phyloP scores from a whole-genome alignment of 2,888 invertebrate genomes.

The Lagria hirta region DNA sequence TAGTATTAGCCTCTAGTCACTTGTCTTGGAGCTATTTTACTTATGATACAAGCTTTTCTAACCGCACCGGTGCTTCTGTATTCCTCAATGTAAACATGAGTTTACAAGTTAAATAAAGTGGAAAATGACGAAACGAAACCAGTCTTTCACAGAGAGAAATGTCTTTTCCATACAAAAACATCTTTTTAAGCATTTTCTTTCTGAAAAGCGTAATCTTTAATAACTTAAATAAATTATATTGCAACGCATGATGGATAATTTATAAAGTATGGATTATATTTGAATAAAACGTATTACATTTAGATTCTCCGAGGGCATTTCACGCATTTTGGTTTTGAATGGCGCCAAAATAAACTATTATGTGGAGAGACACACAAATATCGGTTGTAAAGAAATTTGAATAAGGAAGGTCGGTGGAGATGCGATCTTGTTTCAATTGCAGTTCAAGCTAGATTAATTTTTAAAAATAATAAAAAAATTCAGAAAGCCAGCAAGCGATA shows the following conservation, averaged over 20 bases:
- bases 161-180: slow-evolving; percentile 16
- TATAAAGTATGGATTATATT: slow-evolving; percentile 31
- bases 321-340: slow-evolving; percentile 39
- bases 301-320: slow-evolving; percentile 43
- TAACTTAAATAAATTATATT: slow-evolving; percentile 27
- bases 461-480: too few species aligned
- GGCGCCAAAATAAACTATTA: slow-evolving; percentile 34
- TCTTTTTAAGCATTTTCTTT: too few species aligned
- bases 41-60: too few species aligned
- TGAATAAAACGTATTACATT: slow-evolving; percentile 31
- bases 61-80: too few species aligned
- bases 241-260: slow-evolving; percentile 30
- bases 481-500: too few species aligned
- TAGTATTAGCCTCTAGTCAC: too few species aligned
- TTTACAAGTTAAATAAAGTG: slow-evolving; percentile 22
- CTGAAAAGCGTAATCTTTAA: slow-evolving; percentile 28
- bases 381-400: too few species aligned
- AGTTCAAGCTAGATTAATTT: too few species aligned
- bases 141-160: slow-evolving; percentile 12
- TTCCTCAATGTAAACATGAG: slow-evolving; percentile 17
- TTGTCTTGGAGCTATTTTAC: too few species aligned
- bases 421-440: too few species aligned
- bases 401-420: too few species aligned
- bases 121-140: slow-evolving; percentile 18
- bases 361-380: slow-evolving; percentile 38